A percentile compares a stretch with the other conserved stretches of the same genome.
Evolutionary conservation across 2,888 invertebrate species (phyloP).

Genomic region (Orchesella flavescens): DNA sequence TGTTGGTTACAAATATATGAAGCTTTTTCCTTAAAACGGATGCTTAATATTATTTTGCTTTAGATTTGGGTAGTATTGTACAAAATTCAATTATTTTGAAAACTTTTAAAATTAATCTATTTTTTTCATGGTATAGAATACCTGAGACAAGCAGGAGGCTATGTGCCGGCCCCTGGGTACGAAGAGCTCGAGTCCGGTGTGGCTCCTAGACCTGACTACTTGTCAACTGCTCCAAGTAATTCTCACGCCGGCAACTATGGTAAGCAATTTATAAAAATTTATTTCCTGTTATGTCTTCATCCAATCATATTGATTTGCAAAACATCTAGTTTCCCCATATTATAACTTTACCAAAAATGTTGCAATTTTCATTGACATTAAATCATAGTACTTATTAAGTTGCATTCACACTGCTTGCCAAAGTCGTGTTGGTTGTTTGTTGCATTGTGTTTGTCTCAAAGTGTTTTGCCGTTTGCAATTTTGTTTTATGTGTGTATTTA

Average conservation of each 20-base stretch:
- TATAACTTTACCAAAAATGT: no score
- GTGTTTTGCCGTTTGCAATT: neutral
- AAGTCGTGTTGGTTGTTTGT: no score
- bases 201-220: slow-evolving; percentile 72
- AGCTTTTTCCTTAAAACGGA: no score
- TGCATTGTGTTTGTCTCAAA: no score
- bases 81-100: neutral
- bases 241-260: slow-evolving; percentile 71
- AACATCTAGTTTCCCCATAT: no score
- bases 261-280: slow-evolving; percentile 56
- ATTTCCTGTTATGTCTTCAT: neutral
- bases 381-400: neutral
- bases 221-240: slow-evolving; percentile 68
- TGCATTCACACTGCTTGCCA: neutral
- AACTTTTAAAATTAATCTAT: neutral
- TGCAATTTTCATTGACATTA: no score
- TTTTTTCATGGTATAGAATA: slow-evolving; percentile 75
- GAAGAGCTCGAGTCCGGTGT: slow-evolving; percentile 79
- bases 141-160: slow-evolving; percentile 77
- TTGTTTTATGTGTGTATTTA: neutral
- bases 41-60: no score
- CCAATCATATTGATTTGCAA: neutral
- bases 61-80: neutral
- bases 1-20: no score
- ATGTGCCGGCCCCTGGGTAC: slow-evolving; percentile 78